A percentile compares a stretch with the other conserved stretches of the same genome.
Conservation (phyloP, 2,888 invertebrate genomes). For the Tenthredo scrophulariae region DNA sequence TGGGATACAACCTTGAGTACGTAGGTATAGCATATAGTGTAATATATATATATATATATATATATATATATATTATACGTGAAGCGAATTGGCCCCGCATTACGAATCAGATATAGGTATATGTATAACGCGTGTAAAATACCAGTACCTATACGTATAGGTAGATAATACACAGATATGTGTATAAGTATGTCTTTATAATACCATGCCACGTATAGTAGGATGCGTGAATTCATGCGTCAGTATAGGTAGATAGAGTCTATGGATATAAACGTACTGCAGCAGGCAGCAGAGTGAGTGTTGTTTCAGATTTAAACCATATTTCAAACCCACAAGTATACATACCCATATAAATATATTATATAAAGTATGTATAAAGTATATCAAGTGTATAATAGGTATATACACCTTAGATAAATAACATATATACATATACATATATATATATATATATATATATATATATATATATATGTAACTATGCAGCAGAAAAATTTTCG, state of each 20-base stretch:
- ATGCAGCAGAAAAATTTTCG: neutral
- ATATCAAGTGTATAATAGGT: neutral
- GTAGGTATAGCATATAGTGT: neutral
- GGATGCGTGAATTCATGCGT: constrained; percentile 2
- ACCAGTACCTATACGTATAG: neutral
- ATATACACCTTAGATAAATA: too few species aligned
- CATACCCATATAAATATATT: too few species aligned
- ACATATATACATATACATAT: too few species aligned
- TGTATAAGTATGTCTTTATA: neutral
- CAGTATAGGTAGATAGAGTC: neutral
- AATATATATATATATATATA: neutral
- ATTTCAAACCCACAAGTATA: neutral
- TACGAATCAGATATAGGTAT: constrained; percentile 7
- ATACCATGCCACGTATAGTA: neutral
- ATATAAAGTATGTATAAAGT: too few species aligned
- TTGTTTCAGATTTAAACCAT: constrained; percentile 7
- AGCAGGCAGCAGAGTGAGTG: neutral
- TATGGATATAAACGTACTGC: neutral
- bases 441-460: neutral
- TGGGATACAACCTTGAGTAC: constrained; percentile 70
- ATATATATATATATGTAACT: neutral
- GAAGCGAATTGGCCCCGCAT: constrained; percentile 31
- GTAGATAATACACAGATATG: neutral
- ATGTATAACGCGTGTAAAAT: constrained; percentile 61
- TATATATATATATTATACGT: neutral